phyloP scores from a whole-genome alignment of 2,113 vertebrate genomes.

The Phalacrocorax pelagicus region DNA sequence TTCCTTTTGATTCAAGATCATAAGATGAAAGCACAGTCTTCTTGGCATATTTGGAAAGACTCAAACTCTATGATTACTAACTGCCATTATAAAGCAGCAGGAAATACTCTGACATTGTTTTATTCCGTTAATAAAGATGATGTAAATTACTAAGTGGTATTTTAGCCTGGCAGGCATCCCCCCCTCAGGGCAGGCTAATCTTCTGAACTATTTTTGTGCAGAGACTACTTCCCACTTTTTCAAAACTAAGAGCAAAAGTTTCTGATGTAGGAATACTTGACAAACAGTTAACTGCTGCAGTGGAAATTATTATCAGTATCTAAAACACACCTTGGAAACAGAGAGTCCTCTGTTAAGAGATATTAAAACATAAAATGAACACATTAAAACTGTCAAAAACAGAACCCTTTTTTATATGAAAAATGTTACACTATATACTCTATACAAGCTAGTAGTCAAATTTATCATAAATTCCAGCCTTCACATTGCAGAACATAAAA shows the following conservation, averaged over 20 bases:
- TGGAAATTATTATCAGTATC: not conserved
- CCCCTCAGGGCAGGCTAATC: not conserved
- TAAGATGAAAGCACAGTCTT: not conserved
- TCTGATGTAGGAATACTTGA: not conserved
- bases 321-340: not conserved
- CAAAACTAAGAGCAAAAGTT: not conserved
- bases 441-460: not conserved
- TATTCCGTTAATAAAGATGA: not conserved
- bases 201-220: not conserved
- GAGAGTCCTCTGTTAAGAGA: not conserved
- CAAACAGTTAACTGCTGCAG: not conserved
- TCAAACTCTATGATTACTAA: not conserved
- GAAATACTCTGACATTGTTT: not conserved
- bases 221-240: not conserved
- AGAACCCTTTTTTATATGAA: not conserved
- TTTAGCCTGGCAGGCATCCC: not conserved
- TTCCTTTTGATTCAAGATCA: not conserved
- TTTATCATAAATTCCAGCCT: not conserved
- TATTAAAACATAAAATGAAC: not conserved
- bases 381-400: not conserved
- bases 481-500: not conserved
- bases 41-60: not conserved
- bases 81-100: constrained; percentile 18
- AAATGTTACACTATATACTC: not conserved
- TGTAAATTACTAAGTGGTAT: not conserved